Percentiles rank a stretch among this genome's conserved stretches.
phyloP scores from a whole-genome alignment of 1,140 invertebrate genomes.

The Cephus cinctus region DNA sequence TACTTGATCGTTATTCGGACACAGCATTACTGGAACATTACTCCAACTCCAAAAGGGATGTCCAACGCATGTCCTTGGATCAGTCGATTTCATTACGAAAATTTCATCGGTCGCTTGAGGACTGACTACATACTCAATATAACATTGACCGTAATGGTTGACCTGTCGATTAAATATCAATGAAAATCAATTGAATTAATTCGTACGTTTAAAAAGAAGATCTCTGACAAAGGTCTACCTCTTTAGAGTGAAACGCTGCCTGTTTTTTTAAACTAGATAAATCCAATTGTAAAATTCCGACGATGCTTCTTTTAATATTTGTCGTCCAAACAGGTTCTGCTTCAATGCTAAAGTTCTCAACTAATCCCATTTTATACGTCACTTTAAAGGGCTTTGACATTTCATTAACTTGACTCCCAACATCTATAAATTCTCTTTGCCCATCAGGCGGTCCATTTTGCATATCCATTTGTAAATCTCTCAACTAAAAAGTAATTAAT shows the following conservation, averaged over 20 bases:
- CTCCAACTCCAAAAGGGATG: conserved; percentile 42
- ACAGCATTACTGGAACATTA: conserved; percentile 46
- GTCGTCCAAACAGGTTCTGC: conserved; percentile 62
- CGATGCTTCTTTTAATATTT: conserved; percentile 68
- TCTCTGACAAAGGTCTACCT: conserved; percentile 31
- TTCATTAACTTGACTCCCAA: conserved; percentile 33
- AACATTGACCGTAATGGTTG: conserved; percentile 51
- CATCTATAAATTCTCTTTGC: conserved; percentile 17
- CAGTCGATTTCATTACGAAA: conserved; percentile 45
- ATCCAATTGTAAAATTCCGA: conserved; percentile 62
- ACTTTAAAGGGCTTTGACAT: conserved; percentile 47
- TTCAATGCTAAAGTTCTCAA: conserved; percentile 49
- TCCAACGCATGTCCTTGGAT: conserved; percentile 42
- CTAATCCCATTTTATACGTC: conserved; percentile 41
- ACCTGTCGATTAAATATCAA: conserved; percentile 22
- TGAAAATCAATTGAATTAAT: conserved; percentile 5
- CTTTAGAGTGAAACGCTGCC: conserved; percentile 44
- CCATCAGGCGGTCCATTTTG: conserved; percentile 41
- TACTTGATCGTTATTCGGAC: conserved; percentile 45
- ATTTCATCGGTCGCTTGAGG: conserved; percentile 31
- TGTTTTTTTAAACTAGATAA: conserved; percentile 35
- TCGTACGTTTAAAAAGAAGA: background rate
- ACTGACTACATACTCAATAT: conserved; percentile 45
- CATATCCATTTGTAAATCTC: conserved; percentile 35
- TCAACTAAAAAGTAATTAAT: conserved; percentile 25